A percentile compares a stretch with the other conserved stretches of the same genome.
phyloP scores from a whole-genome alignment of 2,797 vertebrate species.

The Hapalemur alaotrensis region DNA sequence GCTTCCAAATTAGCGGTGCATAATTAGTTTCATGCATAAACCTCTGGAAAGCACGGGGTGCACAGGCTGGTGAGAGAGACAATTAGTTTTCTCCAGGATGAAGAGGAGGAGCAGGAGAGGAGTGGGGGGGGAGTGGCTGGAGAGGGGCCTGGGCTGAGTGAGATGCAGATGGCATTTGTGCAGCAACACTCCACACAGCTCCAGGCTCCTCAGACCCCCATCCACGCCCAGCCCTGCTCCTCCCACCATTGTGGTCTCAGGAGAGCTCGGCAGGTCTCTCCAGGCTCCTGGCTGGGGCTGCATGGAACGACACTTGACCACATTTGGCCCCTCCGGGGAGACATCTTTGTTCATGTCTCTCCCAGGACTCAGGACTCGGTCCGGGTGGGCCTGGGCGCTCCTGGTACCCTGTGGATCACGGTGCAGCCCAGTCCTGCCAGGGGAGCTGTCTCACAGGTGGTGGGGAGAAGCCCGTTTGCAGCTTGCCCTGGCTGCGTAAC shows the following conservation, averaged over 20 bases:
- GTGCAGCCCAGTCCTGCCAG: too few relatives aligned
- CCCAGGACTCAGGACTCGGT: background rate
- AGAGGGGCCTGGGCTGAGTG: background rate
- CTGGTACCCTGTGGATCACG: background rate
- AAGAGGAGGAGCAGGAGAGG: constrained; percentile 47
- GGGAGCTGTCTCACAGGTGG: background rate
- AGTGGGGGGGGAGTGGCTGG: background rate
- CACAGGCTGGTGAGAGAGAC: constrained; percentile 80
- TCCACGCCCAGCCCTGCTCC: background rate
- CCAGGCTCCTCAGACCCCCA: background rate
- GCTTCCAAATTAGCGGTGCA: constrained; percentile 83
- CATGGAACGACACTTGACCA: background rate
- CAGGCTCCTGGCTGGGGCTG: background rate
- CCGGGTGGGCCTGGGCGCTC: background rate
- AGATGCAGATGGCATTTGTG: background rate
- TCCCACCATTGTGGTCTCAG: background rate
- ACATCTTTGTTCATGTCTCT: background rate
- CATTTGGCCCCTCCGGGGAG: background rate
- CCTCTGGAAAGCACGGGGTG: constrained; percentile 80
- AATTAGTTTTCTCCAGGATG: constrained; percentile 80
- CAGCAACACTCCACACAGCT: background rate
- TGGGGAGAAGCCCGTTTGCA: background rate
- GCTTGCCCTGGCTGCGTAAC: background rate
- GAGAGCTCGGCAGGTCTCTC: background rate
- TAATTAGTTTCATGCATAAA: constrained; percentile 86